Evolutionary conservation across 1,140 invertebrate genomes (phyloP).

Genomic region (Spodoptera frugiperda): DNA sequence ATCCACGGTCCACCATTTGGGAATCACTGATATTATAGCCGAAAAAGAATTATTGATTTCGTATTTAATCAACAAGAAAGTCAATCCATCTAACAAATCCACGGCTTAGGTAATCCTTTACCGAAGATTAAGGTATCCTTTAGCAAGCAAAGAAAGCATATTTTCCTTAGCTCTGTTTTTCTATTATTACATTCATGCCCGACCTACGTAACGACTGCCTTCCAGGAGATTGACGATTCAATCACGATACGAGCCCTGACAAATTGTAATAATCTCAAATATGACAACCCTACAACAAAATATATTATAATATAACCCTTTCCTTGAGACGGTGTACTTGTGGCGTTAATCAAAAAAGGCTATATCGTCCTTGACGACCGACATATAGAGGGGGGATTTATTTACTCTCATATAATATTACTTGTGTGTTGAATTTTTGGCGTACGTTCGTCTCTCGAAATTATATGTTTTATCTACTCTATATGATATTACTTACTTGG

Average conservation of each 20-base stretch:
- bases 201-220: neutral
- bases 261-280: slow-evolving; percentile 32
- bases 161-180: neutral
- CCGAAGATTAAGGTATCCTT: no score
- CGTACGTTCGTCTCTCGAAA: slow-evolving; percentile 4
- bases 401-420: slow-evolving; percentile 36
- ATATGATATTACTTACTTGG: neutral
- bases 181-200: neutral
- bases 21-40: no score
- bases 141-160: no score
- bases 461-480: neutral
- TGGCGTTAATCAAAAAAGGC: slow-evolving; percentile 58
- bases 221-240: slow-evolving; percentile 23
- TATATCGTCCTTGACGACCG: slow-evolving; percentile 41
- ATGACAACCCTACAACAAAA: slow-evolving; percentile 24
- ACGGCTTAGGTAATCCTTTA: no score
- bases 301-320: slow-evolving; percentile 46
- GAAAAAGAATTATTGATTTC: no score
- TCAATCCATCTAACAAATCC: no score
- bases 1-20: no score
- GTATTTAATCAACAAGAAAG: no score
- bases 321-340: slow-evolving; percentile 39
- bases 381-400: slow-evolving; percentile 48
- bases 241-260: slow-evolving; percentile 2
- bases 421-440: slow-evolving; percentile 10